Percentiles rank a stretch among this genome's conserved stretches.
Conservation (phyloP, 1,140 invertebrate species). For the Cherax quadricarinatus region DNA sequence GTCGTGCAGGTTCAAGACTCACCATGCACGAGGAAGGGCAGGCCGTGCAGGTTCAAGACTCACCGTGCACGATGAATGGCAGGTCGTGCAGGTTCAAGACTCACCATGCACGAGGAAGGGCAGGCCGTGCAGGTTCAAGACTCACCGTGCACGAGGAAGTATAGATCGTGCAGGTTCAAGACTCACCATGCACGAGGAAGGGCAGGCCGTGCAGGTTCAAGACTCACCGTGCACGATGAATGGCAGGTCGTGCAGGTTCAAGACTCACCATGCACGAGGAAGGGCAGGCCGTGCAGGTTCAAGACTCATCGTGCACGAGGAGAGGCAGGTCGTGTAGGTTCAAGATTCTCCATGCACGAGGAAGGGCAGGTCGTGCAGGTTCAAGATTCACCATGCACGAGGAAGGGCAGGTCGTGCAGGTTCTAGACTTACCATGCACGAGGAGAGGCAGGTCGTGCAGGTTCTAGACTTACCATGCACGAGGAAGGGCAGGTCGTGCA, state of each 20-base stretch:
- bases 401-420: conserved; percentile 40
- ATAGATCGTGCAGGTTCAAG: neutral
- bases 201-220: neutral
- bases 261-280: neutral
- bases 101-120: neutral
- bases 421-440: too few species aligned
- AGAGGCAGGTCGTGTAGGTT: neutral
- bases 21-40: neutral
- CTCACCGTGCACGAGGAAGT: neutral
- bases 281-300: neutral
- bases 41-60: neutral
- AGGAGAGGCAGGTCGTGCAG: too few species aligned
- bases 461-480: too few species aligned
- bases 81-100: neutral
- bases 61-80: neutral
- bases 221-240: conserved; percentile 64
- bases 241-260: conserved; percentile 61
- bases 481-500: too few species aligned
- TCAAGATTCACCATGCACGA: conserved; percentile 42
- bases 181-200: neutral
- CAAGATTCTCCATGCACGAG: neutral
- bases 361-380: neutral
- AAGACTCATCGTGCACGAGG: neutral
- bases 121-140: neutral
- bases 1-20: neutral